These are phyloP conservation scores for Philypnodon macrostomus DNA, from an alignment of 2,797 vertebrate genomes.

Conservation along the genomic window DNA sequence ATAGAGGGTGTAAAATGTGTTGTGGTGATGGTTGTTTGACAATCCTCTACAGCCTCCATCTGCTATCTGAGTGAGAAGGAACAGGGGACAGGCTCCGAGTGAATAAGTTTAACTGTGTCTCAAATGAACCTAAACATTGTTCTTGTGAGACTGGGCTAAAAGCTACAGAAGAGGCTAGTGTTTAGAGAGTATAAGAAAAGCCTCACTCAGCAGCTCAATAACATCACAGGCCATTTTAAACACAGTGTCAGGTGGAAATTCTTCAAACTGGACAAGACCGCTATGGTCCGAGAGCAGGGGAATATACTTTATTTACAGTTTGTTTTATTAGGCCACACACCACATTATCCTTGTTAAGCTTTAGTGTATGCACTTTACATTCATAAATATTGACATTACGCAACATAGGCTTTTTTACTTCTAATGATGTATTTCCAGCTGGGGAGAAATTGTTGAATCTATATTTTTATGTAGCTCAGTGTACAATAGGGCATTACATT, in stretches of 20 bases:
- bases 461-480: too few relatives aligned
- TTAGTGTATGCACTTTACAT: neutral
- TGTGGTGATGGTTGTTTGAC: slow-evolving; percentile 59
- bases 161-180: slow-evolving; percentile 39
- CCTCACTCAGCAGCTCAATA: slow-evolving; percentile 37
- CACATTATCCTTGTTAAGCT: neutral
- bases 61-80: slow-evolving; percentile 31
- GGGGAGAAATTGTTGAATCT: too few relatives aligned
- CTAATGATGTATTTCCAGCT: too few relatives aligned
- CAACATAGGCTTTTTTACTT: slow-evolving; percentile 9
- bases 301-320: neutral
- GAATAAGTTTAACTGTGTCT: slow-evolving; percentile 12
- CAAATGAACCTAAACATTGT: slow-evolving; percentile 12
- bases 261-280: slow-evolving; percentile 20
- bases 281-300: slow-evolving; percentile 10
- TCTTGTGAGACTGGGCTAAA: slow-evolving; percentile 40
- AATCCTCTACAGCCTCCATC: slow-evolving; percentile 40
- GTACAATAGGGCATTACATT: too few relatives aligned
- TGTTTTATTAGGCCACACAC: neutral
- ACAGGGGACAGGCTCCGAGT: slow-evolving; percentile 9
- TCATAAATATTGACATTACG: slow-evolving; percentile 1
- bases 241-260: slow-evolving; percentile 27
- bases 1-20: slow-evolving; percentile 38
- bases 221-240: slow-evolving; percentile 38
- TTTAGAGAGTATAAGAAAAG: slow-evolving; percentile 49